Evolutionary conservation across 1,140 invertebrate species (phyloP), one percentile per base, ranked within the genome.

Genomic region (Diachasmimorpha longicaudata): DNA sequence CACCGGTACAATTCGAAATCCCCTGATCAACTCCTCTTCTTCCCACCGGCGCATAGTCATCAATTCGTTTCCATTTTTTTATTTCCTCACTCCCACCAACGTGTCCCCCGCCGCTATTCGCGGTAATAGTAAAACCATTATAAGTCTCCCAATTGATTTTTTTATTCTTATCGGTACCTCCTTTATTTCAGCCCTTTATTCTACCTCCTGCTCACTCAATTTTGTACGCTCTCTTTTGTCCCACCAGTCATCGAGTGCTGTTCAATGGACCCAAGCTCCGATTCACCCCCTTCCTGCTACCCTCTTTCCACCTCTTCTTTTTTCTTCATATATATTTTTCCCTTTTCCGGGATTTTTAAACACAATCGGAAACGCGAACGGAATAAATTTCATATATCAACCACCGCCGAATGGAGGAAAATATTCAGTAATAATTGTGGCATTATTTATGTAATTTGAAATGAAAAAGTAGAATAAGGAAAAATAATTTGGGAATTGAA

Each of bases 371-470:
- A 73, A 73, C 55, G 72, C 58, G 31, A 5, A 16, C n/a, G 36
- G 74, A 75, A 70, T 70, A 70, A 75, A 75, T 75, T 75, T 70
- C 68, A 70, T 70, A 75, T 70, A 36, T 66, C 36, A 39, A 21
- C 19, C 3, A 14, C 19, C 31, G 19, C 2, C 5, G 48, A 16
- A 4, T 36, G 46, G 48, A 66, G n/a, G n/a, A n/a, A n/a, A n/a
- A n/a, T n/a, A n/a, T n/a, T n/a, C n/a, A n/a, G n/a, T n/a, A n/a
- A n/a, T n/a, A n/a, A n/a, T n/a, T n/a, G n/a, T n/a, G n/a, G n/a
- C n/a, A n/a, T n/a, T n/a, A n/a, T n/a, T n/a, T n/a, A n/a, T n/a
- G n/a, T n/a, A n/a, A n/a, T n/a, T n/a, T n/a, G n/a, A n/a, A n/a
- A n/a, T n/a, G n/a, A n/a, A n/a, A n/a, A n/a, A n/a, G n/a, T n/a